Evolutionary conservation across 1,140 invertebrate genomes (phyloP), one percentile per base, ranked within the genome.

Genomic region (Halyomorpha halys): DNA sequence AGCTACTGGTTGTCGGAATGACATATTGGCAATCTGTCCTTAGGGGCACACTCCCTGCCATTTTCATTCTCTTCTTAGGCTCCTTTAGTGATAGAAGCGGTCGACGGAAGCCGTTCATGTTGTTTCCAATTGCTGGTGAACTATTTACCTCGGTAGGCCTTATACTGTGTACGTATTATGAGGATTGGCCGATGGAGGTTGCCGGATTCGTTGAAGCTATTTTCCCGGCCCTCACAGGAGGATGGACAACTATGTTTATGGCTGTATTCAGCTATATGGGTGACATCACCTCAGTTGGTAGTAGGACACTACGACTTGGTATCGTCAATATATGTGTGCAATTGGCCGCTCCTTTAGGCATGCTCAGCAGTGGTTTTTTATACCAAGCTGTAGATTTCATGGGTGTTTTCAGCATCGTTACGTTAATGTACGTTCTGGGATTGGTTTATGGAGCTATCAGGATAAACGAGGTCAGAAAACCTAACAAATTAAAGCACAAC

Each of bases 211-310:
- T 86, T 5, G 87, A 90, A 73, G 84, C 85, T 1, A 76, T 88
- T 72, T 56, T 56, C 27, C 87, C 87, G 0, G 86, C 86, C 0
- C 69, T 94, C 0, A 86, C 87, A 8, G 89, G 89, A 1, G 90
- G 90, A 2, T 90, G 86, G 83, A 88, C 91, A 69, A 89, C 88
- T 18, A 87, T 92, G 82, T 84, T 92, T 67, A 91, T 93, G 85
- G 87, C 87, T 15, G 84, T 89, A 39, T 94, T 93, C 73, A 92
- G 90, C 72, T 94, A 92, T 70, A 87, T 94, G 47, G 87, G 84
- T 1, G 90, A 94, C 72, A 85, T 91, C 11, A 91, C 90, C 0
- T 84, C 84, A 8, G 81, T 87, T 61, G 83, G 89, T 72, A 86
- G 83, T 64, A 81, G 90, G 65, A 94, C 91, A 0, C 76, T 89